phyloP scores from a whole-genome alignment of 30 jellyfish, hydroid and myxozoan genomes.

The Nemopilema nomurai region DNA sequence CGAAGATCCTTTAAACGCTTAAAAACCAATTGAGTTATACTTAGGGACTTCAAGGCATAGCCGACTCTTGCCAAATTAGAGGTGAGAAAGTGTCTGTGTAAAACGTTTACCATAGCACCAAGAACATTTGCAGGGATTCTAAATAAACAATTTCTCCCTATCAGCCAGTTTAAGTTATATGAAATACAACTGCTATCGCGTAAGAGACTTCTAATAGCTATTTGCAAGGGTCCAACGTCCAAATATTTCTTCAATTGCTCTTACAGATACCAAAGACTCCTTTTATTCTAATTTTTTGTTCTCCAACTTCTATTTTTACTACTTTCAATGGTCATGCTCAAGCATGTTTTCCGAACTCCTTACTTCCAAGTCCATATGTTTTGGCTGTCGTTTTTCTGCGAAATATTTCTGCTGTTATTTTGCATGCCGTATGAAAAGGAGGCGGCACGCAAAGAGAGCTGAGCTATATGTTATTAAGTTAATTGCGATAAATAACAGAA shows the following conservation, averaged over 20 bases:
- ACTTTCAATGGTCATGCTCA: not conserved
- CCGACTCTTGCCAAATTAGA: no score
- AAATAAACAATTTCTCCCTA: no score
- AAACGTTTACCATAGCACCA: no score
- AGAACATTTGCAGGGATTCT: no score
- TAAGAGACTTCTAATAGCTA: no score
- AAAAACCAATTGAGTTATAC: no score
- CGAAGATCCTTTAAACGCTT: no score
- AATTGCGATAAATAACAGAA: constrained; percentile 28
- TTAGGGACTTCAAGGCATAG: no score
- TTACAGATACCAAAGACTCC: not conserved
- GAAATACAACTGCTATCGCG: no score
- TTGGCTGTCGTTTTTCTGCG: constrained; percentile 11
- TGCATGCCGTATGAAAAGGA: not conserved
- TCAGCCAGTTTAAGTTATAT: no score
- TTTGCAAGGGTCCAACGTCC: not conserved
- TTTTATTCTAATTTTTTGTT: no score
- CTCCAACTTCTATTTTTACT: not conserved
- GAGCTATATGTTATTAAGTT: constrained; percentile 8
- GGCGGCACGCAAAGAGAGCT: constrained; percentile 53
- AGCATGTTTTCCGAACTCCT: not conserved
- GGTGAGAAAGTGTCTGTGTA: no score
- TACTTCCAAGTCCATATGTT: not conserved
- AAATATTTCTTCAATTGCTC: not conserved
- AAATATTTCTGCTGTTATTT: not conserved